Evolutionary conservation across 2,113 vertebrate species (phyloP), one percentile per base, ranked within the genome.

Genomic region (Brachypteracias leptosomus): DNA sequence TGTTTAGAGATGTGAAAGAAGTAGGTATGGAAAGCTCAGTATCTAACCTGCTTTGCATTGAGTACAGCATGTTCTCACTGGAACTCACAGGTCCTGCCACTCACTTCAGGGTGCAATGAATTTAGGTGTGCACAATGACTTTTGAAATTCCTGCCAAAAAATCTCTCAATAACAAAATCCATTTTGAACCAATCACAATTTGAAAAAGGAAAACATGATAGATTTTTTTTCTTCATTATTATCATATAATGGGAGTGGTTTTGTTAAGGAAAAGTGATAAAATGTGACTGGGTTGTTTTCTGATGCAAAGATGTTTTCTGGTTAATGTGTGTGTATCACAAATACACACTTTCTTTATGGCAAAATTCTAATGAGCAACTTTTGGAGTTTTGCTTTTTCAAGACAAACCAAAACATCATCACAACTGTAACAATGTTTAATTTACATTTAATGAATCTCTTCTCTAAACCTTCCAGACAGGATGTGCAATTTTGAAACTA

Each of bases 241-340:
- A 14, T 3, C 10, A 9, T 29, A 8, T 6, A 18, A 24, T 5
- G 36, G 5, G 8, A 52, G 10, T 22, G n/a, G 20, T 46, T 84
- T 76, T 84, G 42, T 54, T 66, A 74, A 28, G 31, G 26, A 54
- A 83, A 75, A 68, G 10, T 35, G 42, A 51, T 61, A 85, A 40
- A 58, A 88, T 24, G 11, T 49, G 17, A 0, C 9, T 74, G 24
- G 2, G 3, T 0, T 0, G 35, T 29, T 33, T 83, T 75, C 44
- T 83, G 28, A 28, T 25, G 21, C 19, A 82, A 63, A 44, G n/a
- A n/a, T n/a, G n/a, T n/a, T n/a, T n/a, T n/a, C n/a, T n/a, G n/a
- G n/a, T 4, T 44, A 47, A 20, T 7, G 2, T 25, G 5, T 35
- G 8, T 42, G 2, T 38, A 74, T 55, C 14, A 28, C 25, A 75